Evolutionary conservation across 92 coral and sea anemone species (phyloP), one percentile per base, ranked within the genome.

Genomic region (Porites divaricata): DNA sequence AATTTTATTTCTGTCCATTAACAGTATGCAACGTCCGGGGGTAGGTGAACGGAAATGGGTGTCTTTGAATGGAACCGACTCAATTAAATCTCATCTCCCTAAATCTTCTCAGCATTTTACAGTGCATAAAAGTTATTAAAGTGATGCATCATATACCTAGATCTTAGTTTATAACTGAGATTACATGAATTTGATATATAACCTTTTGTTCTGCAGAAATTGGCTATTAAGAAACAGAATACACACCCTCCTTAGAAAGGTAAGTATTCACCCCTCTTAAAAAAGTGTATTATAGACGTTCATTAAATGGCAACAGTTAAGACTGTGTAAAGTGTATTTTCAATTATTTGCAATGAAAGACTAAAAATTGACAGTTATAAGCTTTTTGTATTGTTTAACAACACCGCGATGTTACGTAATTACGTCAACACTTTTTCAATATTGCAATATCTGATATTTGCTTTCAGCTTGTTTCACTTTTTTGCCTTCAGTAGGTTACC

Each of bases 241-340:
- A 35, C 45, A 35, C 3, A 35, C 45, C 45, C 45, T 35, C 45
- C 45, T 35, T 35, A 35, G 45, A 35, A 15, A 54, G 16, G 59
- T 11, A 15, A 11, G 5, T 15, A 11, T 1, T 4, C 13, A n/a
- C 21, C 63, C 77, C 63, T 11, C 62, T 62, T 21, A 62, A 14
- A 73, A 51, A 20, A 2, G 4, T 51, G 8, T 51, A 1, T 22
- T 7, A 19, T 19, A 21, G 35, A 9, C 77, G 16, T 21, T 35
- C 26, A 5, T 73, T 13, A 73, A 3, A 73, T 62, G 77, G 19
- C 28, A 50, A 0, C 77, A 35, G 70, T 21, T 24, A 22, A 66
- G 50, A 67, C 8, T 25, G 28, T 45, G 76, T 71, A 20, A 73
- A 73, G 77, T 53, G 77, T 49, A 10, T 41, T 48, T 16, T 71